A percentile compares a stretch with the other conserved stretches of the same genome.
These are phyloP conservation scores for Archips xylosteana DNA, from an alignment of 2,888 invertebrate genomes.

Conservation along the genomic window DNA sequence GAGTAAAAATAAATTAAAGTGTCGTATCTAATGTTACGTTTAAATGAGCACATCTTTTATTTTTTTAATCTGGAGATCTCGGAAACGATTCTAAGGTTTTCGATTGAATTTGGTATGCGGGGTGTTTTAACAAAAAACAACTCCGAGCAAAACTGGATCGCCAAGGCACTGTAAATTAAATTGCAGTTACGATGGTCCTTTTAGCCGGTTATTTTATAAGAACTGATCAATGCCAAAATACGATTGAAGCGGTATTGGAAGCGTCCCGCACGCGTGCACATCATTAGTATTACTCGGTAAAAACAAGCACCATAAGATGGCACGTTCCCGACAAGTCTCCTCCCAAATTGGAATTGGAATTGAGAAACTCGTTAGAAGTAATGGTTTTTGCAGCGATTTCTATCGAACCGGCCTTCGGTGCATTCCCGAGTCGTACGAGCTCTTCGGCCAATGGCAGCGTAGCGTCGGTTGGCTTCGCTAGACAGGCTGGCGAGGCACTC, in stretches of 20 bases:
- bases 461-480: constrained; percentile 33
- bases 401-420: constrained; percentile 54
- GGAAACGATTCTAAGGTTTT: too few relatives aligned
- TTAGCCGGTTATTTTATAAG: neutral
- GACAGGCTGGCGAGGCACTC: constrained; percentile 43
- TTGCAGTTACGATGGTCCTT: neutral
- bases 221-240: constrained; percentile 19
- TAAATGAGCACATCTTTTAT: too few relatives aligned
- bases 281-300: constrained; percentile 37
- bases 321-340: constrained; percentile 58
- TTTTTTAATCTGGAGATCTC: too few relatives aligned
- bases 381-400: constrained; percentile 72
- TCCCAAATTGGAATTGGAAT: constrained; percentile 71
- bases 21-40: too few relatives aligned
- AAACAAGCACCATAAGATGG: constrained; percentile 49
- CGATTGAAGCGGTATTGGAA: neutral
- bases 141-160: too few relatives aligned
- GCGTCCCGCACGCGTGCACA: constrained; percentile 19
- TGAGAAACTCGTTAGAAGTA: constrained; percentile 77
- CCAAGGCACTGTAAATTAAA: neutral
- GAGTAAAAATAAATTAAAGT: too few relatives aligned
- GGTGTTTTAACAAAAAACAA: too few relatives aligned
- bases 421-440: constrained; percentile 52
- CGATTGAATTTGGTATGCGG: too few relatives aligned
- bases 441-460: constrained; percentile 40